Conservation (phyloP, 2,113 vertebrate genomes). For the Thryonomys swinderianus region DNA sequence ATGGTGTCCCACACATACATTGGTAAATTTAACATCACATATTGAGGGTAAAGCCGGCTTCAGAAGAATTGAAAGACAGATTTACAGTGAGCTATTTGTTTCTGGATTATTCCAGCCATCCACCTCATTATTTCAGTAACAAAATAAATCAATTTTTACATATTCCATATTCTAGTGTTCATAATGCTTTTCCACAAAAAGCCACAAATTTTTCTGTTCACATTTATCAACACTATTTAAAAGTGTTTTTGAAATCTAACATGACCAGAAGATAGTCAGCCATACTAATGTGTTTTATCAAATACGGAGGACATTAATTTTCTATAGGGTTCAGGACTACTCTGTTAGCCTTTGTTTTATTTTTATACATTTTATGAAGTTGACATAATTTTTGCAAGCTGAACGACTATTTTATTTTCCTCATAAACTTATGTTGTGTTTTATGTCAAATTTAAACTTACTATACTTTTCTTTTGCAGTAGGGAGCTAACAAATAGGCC, state of each 20-base stretch:
- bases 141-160: background rate
- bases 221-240: background rate
- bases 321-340: background rate
- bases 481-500: background rate
- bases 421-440: background rate
- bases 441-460: constrained; percentile 31
- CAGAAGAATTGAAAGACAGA: background rate
- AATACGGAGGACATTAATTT: background rate
- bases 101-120: background rate
- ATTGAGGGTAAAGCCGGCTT: background rate
- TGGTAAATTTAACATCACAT: background rate
- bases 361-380: constrained; percentile 10
- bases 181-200: background rate
- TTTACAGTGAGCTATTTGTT: background rate
- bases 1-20: background rate
- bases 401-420: background rate
- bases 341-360: background rate
- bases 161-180: background rate
- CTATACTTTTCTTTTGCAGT: background rate
- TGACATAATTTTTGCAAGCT: background rate
- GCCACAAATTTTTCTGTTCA: background rate
- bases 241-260: background rate
- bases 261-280: background rate
- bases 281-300: background rate
- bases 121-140: background rate